Percentiles rank a stretch among this genome's conserved stretches.
Evolutionary conservation across 1,140 invertebrate species (phyloP).

Genomic region (Sycobia sp.): DNA sequence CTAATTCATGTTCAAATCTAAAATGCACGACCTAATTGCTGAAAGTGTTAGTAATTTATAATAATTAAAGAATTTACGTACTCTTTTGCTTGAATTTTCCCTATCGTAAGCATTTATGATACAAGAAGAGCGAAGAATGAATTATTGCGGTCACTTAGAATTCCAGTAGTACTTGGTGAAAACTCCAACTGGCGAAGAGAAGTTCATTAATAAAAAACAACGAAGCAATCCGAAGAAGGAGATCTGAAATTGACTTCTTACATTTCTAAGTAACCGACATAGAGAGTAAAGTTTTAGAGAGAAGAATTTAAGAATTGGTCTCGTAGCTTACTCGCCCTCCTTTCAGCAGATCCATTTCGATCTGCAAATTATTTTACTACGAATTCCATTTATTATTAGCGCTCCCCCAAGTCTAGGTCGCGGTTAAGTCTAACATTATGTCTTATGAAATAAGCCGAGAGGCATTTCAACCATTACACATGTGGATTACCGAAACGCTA

Average conservation of each 20-base stretch:
- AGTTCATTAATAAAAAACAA: conserved; percentile 1
- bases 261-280: not conserved
- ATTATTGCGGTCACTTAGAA: too few relatives aligned
- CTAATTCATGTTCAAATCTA: too few relatives aligned
- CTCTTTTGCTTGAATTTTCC: too few relatives aligned
- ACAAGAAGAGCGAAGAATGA: too few relatives aligned
- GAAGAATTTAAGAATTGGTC: not conserved
- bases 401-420: conserved; percentile 29
- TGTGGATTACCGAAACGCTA: not conserved
- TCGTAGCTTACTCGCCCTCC: conserved; percentile 1
- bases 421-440: conserved; percentile 40
- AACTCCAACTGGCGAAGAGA: not conserved
- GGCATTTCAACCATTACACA: not conserved
- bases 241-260: not conserved
- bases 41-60: too few relatives aligned
- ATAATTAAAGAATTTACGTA: too few relatives aligned
- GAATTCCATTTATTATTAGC: not conserved
- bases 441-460: conserved; percentile 40
- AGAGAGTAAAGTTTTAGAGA: not conserved
- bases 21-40: too few relatives aligned
- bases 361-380: not conserved
- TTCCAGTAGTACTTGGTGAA: not conserved
- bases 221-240: not conserved
- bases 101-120: too few relatives aligned
- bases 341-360: not conserved